A percentile compares a stretch with the other conserved stretches of the same genome.
Conservation (phyloP, 2,113 vertebrate genomes). For the Manacus vitellinus region DNA sequence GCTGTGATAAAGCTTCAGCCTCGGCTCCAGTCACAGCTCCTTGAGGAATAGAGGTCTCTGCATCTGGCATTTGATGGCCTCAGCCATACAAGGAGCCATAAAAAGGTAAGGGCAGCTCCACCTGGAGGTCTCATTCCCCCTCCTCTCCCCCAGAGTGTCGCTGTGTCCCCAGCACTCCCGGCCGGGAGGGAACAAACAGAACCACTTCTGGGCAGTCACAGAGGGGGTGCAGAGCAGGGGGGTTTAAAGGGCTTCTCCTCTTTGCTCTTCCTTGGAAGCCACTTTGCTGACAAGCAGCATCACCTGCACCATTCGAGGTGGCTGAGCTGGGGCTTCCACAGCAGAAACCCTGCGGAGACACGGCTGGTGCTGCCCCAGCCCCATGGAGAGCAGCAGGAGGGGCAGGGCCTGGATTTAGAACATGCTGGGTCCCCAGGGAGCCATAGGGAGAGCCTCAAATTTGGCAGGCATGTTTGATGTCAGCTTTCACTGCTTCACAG, state of each 20-base stretch:
- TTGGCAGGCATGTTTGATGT: not conserved
- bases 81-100: not conserved
- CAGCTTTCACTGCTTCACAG: not conserved
- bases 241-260: not conserved
- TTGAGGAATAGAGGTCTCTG: not conserved
- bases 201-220: rapidly evolving
- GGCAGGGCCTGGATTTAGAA: not conserved
- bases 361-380: not conserved
- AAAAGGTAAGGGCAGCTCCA: not conserved
- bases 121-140: not conserved
- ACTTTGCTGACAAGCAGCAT: not conserved
- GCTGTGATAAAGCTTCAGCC: not conserved
- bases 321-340: not conserved
- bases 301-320: rapidly evolving
- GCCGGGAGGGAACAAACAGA: rapidly evolving
- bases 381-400: not conserved
- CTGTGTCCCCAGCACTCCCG: rapidly evolving
- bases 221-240: not conserved
- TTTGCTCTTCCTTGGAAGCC: not conserved
- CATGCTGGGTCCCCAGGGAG: rapidly evolving
- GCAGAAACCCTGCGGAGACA: rapidly evolving
- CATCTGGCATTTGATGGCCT: not conserved
- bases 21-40: not conserved
- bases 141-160: rapidly evolving
- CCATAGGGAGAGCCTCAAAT: not conserved